Base-by-base conservation (phyloP, 2,797 vertebrate species). In the Platalea minor region DNA sequence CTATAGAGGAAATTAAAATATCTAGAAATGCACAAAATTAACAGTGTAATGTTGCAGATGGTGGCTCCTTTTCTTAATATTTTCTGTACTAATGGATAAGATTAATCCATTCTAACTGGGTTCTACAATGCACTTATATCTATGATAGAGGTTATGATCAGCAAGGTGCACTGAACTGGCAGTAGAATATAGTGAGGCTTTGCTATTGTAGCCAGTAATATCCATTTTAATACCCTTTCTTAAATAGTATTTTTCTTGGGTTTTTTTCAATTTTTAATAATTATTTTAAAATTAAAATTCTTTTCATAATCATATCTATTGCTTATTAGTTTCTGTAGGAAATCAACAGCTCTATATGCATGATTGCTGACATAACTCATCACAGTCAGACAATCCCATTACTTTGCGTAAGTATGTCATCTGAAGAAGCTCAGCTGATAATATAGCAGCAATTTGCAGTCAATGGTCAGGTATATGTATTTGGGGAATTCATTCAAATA, bases 101-200 rank as follows among this genome's bases (percentile, higher is more conserved):
- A 39, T 76, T 24, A 69, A 85, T 37, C 53, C 13, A 5, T 11
- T 63, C 1, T 21, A 63, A 46, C 1, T 64, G 72, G 63, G 35
- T 53, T 67, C 37, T 77, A 25, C n/a, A 24, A 0, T 9, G 11
- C 3, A 4, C 68, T 51, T 61, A 0, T 1, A 3, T 45, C 64
- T 75, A 2, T n/a, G 46, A 10, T 7, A 19, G n/a, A 65, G 39
- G 39, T 9, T 41, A 3, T 19, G 15, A 29, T 39, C 23, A 64
- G 31, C 56, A 74, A 33, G 19, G 43, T 43, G 33, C 59, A 7
- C 33, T 39, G 37, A 74, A 29, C 25, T 50, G 46, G 48, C 43
- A 45, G 54, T 6, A 48, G 51, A 43, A 39, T 9, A 13, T 2
- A 63, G 43, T 0, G 2, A 56, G 46, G 21, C 18, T n/a, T 57